These are phyloP conservation scores for Caenorhabditis afra DNA, from an alignment of 2,888 invertebrate species.

Conservation along the genomic window DNA sequence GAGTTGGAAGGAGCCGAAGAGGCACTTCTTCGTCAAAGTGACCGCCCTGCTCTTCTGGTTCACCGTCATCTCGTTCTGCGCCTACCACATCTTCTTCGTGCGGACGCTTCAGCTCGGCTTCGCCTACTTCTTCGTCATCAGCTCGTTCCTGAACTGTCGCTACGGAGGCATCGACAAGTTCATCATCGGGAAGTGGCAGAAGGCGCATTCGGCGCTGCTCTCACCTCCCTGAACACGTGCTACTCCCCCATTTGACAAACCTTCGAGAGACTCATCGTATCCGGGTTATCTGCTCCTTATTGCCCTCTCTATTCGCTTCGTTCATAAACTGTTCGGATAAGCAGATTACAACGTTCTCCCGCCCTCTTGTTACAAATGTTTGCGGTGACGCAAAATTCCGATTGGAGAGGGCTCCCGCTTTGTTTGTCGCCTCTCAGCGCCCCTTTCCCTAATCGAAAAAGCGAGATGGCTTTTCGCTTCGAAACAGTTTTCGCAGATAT, in stretches of 20 bases:
- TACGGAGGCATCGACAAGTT: slow-evolving; percentile 78
- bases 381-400: slow-evolving; percentile 10
- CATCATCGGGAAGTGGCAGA: slow-evolving; percentile 65
- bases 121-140: slow-evolving; percentile 71
- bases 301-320: background rate
- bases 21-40: slow-evolving; percentile 68
- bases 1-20: slow-evolving; percentile 66
- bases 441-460: slow-evolving; percentile 23
- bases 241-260: slow-evolving; percentile 31
- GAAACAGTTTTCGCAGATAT: slow-evolving; percentile 47
- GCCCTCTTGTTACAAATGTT: background rate
- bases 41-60: slow-evolving; percentile 75
- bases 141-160: slow-evolving; percentile 67
- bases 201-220: slow-evolving; percentile 15
- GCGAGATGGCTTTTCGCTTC: slow-evolving; percentile 26
- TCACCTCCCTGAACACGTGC: slow-evolving; percentile 6
- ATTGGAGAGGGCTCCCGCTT: slow-evolving; percentile 22
- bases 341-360: slow-evolving; percentile 16
- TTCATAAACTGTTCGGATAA: slow-evolving; percentile 18
- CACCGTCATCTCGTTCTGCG: slow-evolving; percentile 70
- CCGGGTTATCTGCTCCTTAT: slow-evolving; percentile 28
- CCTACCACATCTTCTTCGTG: slow-evolving; percentile 76
- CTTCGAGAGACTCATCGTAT: slow-evolving; percentile 41
- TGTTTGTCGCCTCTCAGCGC: slow-evolving; percentile 44
- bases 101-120: slow-evolving; percentile 74